These are phyloP conservation scores for Erebia palarica DNA, from an alignment of 2,888 invertebrate genomes.

Conservation along the genomic window DNA sequence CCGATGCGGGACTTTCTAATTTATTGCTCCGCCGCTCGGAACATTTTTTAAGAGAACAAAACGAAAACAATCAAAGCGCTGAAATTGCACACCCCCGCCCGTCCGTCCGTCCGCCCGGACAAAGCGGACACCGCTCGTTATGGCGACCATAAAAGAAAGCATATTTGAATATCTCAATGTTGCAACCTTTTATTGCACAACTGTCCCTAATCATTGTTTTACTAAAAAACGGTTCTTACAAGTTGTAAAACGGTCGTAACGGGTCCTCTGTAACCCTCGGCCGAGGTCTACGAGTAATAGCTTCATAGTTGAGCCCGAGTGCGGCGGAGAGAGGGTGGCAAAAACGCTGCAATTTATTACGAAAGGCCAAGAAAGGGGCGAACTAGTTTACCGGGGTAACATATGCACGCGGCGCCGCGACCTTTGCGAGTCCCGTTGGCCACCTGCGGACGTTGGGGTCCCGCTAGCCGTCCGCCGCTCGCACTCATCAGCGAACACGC, in stretches of 20 bases:
- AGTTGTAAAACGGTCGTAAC: not conserved
- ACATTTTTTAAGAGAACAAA: conserved; percentile 51
- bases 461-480: conserved; percentile 53
- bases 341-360: conserved; percentile 31
- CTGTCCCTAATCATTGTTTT: not conserved
- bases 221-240: conserved; percentile 1
- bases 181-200: conserved; percentile 4
- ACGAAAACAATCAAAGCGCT: conserved; percentile 33
- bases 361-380: conserved; percentile 25
- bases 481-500: too few species aligned
- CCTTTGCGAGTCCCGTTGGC: conserved; percentile 70
- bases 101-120: conserved; percentile 9
- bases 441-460: conserved; percentile 66
- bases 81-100: conserved; percentile 4
- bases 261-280: conserved; percentile 7
- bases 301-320: conserved; percentile 26
- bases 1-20: conserved; percentile 63
- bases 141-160: conserved; percentile 43
- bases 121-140: conserved; percentile 17
- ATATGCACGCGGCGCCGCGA: conserved; percentile 48
- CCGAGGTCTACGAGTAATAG: conserved; percentile 14
- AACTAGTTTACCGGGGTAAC: conserved; percentile 43
- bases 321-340: conserved; percentile 17
- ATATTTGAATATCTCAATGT: conserved; percentile 43
- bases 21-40: conserved; percentile 58